Percentiles rank a stretch among this genome's conserved stretches.
phyloP scores from a whole-genome alignment of 2,797 vertebrate genomes.

The Ptychobarbus kaznakovi region DNA sequence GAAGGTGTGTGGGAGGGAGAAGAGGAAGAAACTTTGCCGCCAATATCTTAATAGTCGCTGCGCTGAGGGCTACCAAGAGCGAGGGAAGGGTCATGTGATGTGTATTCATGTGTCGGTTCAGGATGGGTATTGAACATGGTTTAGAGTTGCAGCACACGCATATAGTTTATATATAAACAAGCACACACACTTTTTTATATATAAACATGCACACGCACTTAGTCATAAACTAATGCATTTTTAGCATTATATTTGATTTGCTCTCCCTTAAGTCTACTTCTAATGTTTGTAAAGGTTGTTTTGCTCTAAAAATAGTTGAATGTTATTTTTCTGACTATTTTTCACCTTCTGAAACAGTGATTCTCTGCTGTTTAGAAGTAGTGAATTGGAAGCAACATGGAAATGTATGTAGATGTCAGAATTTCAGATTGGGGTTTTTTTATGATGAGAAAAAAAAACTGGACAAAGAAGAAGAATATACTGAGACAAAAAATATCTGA shows the following conservation, averaged over 20 bases:
- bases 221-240: background rate
- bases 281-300: slow-evolving; percentile 1
- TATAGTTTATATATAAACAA: background rate
- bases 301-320: background rate
- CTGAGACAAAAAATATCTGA: background rate
- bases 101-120: slow-evolving; percentile 25
- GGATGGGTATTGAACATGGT: background rate
- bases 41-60: slow-evolving; percentile 81
- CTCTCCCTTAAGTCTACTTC: background rate
- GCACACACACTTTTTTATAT: too few relatives aligned
- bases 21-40: slow-evolving; percentile 79
- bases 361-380: background rate
- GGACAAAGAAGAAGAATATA: background rate
- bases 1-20: slow-evolving; percentile 46
- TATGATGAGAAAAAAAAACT: background rate
- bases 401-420: background rate
- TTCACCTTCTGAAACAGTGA: background rate
- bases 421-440: background rate
- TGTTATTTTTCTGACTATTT: background rate
- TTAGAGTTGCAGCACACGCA: background rate
- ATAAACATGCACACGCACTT: background rate
- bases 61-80: slow-evolving; percentile 51
- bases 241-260: background rate
- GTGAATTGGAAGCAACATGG: background rate
- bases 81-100: slow-evolving; percentile 34